phyloP scores from a whole-genome alignment of 2,113 vertebrate species.

The Onychostruthus taczanowskii region DNA sequence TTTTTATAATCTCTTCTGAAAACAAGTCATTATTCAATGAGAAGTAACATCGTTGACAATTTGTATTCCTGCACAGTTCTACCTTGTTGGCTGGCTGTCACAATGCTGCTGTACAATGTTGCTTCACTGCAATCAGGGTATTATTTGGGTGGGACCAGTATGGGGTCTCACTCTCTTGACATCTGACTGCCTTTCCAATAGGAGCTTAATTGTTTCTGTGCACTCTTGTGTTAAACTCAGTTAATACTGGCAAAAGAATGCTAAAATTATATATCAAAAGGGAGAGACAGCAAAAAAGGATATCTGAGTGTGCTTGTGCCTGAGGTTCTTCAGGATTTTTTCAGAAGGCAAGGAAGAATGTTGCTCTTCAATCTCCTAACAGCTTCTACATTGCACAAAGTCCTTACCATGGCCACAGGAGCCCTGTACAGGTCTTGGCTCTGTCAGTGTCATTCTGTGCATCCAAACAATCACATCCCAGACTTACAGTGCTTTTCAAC shows the following conservation, averaged over 20 bases:
- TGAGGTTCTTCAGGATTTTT: background rate
- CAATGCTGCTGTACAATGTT: background rate
- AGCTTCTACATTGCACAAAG: background rate
- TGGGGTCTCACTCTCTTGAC: background rate
- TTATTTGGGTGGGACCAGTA: background rate
- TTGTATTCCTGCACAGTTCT: background rate
- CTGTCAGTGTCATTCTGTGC: background rate
- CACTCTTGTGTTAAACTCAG: background rate
- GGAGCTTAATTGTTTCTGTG: background rate
- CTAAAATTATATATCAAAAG: background rate
- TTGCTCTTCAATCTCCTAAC: accelerated
- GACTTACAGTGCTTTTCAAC: background rate
- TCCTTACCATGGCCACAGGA: background rate
- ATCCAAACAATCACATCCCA: background rate
- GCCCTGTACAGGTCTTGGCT: background rate
- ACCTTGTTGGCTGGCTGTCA: background rate
- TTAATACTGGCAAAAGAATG: background rate
- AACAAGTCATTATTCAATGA: background rate
- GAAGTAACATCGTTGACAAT: background rate
- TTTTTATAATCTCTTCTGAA: background rate
- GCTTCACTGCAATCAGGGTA: background rate
- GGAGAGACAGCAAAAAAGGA: background rate
- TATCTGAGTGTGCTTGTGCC: background rate
- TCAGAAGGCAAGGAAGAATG: background rate
- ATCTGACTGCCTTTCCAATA: background rate